Percentiles rank a stretch among this genome's conserved stretches.
phyloP scores from a whole-genome alignment of 1,140 invertebrate species.

The Venturia canescens region DNA sequence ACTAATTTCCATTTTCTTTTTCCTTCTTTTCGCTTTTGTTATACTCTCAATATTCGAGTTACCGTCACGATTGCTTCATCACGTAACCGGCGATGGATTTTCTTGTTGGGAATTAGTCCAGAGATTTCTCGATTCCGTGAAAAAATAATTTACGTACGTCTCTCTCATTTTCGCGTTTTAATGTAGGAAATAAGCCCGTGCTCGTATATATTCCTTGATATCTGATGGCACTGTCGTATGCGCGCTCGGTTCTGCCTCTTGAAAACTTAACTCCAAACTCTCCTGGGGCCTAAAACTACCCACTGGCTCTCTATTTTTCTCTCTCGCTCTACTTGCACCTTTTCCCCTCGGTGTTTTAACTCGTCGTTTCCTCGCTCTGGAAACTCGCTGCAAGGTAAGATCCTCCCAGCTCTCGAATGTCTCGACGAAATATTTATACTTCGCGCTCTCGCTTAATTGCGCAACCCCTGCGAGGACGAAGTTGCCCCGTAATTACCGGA shows the following conservation, averaged over 20 bases:
- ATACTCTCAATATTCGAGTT: too few relatives aligned
- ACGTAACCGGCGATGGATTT: too few relatives aligned
- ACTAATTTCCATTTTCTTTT: too few relatives aligned
- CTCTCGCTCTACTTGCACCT: conserved; percentile 48
- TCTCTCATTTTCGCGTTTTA: too few relatives aligned
- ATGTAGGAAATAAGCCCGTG: conserved; percentile 63
- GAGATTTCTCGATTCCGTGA: conserved; percentile 20
- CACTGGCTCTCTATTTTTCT: conserved; percentile 27
- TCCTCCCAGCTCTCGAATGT: conserved; percentile 24
- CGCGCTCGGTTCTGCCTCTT: conserved; percentile 51
- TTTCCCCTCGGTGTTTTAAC: conserved; percentile 12
- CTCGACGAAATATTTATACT: conserved; percentile 50
- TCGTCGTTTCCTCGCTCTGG: conserved; percentile 36
- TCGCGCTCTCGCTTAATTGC: conserved; percentile 48
- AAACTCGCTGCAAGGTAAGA: neutral
- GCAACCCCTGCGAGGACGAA: conserved; percentile 23
- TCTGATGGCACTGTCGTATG: conserved; percentile 64
- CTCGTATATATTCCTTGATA: conserved; percentile 66
- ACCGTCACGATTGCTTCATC: too few relatives aligned
- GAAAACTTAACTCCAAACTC: conserved; percentile 66
- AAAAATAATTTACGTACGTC: conserved; percentile 46
- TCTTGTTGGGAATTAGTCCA: too few relatives aligned
- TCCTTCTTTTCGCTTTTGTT: too few relatives aligned
- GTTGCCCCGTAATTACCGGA: conserved; percentile 52
- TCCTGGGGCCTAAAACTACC: conserved; percentile 53